Base-by-base conservation (phyloP, 2,888 invertebrate genomes). In the Cactoblastis cactorum region DNA sequence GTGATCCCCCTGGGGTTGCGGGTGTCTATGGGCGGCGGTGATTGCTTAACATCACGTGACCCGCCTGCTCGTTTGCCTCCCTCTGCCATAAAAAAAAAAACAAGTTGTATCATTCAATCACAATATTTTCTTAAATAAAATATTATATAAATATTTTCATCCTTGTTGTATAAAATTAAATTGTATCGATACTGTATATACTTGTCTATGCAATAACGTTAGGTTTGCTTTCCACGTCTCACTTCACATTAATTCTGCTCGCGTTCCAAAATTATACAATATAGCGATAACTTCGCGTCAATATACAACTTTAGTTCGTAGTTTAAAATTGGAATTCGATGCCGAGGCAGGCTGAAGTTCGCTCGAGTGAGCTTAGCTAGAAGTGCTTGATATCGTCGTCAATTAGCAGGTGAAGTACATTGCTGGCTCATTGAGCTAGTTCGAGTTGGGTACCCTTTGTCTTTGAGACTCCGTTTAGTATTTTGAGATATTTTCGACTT, bases 261-360 rank as follows among this genome's bases (percentile, higher is more conserved):
- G 15, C 43, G 43, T 34, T 48, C 35, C 28, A 53, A 59, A 59
- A 59, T 59, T 57, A 59, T 57, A 59, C 61, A 61, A 55, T 50
- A 57, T 51, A 51, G 43, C 35, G 54, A 54, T 53, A 54, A 73
- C 68, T 64, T 69, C 51, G 60, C 65, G 66, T 69, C 73, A 74
- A 76, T 75, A 76, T 72, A 73, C 78, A 83, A 84, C 69, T 83
- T 63, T 68, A 70, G 70, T 73, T 79, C 66, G 67, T 77, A 79
- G 80, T 84, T 83, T 80, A 74, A 85, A 84, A 82, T 81, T 79
- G 73, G 69, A 77, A 80, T 82, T 79, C 74, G 71, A 73, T 76
- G 72, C 55, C 59, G 47, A 77, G 83, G 78, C 84, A 73, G 76
- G 72, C 55, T 58, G 47, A 77, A 84, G 78, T 84, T 83, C 62